Evolutionary conservation across 2,113 vertebrate genomes (phyloP), one percentile per base, ranked within the genome.

Genomic region (Petrocephalus microphthalmus): DNA sequence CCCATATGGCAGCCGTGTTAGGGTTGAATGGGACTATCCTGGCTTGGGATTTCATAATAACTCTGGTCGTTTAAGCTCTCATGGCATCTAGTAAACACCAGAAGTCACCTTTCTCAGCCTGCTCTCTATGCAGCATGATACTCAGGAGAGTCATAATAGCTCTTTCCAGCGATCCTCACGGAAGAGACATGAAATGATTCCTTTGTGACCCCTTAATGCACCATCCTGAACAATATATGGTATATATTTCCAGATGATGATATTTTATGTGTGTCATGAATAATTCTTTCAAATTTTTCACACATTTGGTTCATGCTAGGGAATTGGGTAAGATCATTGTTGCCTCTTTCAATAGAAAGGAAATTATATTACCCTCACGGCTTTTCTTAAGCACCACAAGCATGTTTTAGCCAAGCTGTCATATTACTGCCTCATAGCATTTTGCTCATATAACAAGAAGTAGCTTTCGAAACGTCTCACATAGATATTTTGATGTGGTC

Each of bases 131-230:
- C 15, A 2, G 29, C 67, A 5, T 37, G 67, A 17, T 37, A 74
- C 67, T 33, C 3, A 15, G 11, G 64, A 13, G 25, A 25, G 4
- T 33, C 71, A 78, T 42, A 17, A 42, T 19, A 42, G 13, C 33
- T 42, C 5, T 78, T 78, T 7, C 33, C 60, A 29, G 4, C 25
- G n/a, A 67, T 78, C 6, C 33, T 37, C 29, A 53, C 13, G 52
- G 13, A 53, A 53, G 52, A 53, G 52, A 53, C 52, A 33, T 17
- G 13, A 33, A 37, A 42, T 6, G 33, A 78, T 17, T 78, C n/a
- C n/a, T 67, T 67, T 67, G 60, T 67, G 60, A 78, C 7, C 71
- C 71, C 71, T 78, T 78, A 78, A 78, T 78, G 29, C 71, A 78
- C 29, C 71, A 33, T 78, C 71, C 71, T 37, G 29, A 78, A 42